Base-by-base conservation (phyloP, 2,888 invertebrate species). In the Amorpha juglandis region DNA sequence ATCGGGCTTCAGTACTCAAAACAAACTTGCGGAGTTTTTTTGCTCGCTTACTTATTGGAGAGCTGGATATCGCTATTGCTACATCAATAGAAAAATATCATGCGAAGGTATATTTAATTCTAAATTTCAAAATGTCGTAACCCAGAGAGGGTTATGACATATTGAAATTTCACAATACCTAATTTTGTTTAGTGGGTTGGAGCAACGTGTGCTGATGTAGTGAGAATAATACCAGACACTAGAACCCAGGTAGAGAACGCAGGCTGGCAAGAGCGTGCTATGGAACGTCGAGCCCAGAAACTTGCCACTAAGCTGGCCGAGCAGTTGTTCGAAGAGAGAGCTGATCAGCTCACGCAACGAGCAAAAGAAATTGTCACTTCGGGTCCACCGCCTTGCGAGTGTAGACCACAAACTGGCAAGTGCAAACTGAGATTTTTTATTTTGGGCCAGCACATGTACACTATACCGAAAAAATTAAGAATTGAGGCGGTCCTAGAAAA, bases 41-140 rank as follows among this genome's bases (percentile, higher is more conserved):
- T 68, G 78, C 86, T 1, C 77, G 83, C 65, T 74, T 93, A 52
- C 77, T 93, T 21, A 73, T 87, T 6, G 86, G 82, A 16, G 93
- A 93, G 73, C 78, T 93, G 0, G 87, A 92, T 69, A 90, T 92
- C 66, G 93, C 93, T 21, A 92, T 93, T 45, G 86, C 90, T 58
- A 88, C 87, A 1, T 83, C 89, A 0, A 91, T 92, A 68, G 93
- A 92, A 69, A 89, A 88, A 62, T 91, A 90, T 75, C 92, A 90
- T 63, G 91, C 87, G 27, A 89, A 80, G 87, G 93, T 92, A 77
- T 50, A 33, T 12, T 19, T 19, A 63, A 19, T 38, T 51, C 67
- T 6, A 1, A 62, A 38, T 0, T 45, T 4, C 51, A 12, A 0
- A 33, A 6, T 27, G n/a, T n/a, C n/a, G n/a, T n/a, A n/a, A n/a